Conservation (phyloP, 2,888 invertebrate genomes). For the Pyrrhosoma nymphula region DNA sequence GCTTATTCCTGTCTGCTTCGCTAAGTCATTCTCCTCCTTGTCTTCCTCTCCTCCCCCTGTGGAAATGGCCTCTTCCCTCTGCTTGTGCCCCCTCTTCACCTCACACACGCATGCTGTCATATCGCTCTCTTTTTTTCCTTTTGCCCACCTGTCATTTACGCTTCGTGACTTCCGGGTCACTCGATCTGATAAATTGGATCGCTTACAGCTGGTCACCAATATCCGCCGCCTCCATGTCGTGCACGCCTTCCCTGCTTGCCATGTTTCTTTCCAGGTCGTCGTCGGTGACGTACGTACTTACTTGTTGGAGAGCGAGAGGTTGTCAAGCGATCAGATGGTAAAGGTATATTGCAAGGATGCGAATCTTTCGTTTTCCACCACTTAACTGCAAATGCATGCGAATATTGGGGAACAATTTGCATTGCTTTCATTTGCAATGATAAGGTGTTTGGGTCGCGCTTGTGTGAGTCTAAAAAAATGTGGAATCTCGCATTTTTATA, state of each 20-base stretch:
- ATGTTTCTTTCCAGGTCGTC: background rate
- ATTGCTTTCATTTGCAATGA: no score
- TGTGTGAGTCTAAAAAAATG: no score
- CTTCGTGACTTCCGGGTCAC: slow-evolving; percentile 36
- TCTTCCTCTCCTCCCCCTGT: background rate
- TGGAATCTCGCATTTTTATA: no score
- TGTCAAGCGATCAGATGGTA: background rate
- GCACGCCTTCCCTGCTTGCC: background rate
- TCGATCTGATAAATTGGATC: slow-evolving; percentile 8
- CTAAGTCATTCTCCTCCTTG: background rate
- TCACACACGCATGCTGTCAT: background rate
- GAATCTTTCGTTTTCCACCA: background rate
- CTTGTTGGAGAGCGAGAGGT: background rate
- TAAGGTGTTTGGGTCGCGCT: no score
- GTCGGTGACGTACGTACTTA: background rate
- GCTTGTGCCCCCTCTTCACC: background rate
- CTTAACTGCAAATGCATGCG: background rate
- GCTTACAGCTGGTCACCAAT: slow-evolving; percentile 32
- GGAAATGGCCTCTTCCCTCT: background rate
- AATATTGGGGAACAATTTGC: background rate
- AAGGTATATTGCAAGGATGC: background rate
- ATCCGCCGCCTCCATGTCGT: background rate
- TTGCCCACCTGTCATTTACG: slow-evolving; percentile 20
- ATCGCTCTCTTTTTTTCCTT: background rate
- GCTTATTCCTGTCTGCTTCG: background rate